phyloP scores from a whole-genome alignment of 2,113 vertebrate species.

The Dryoscopus gambensis region DNA sequence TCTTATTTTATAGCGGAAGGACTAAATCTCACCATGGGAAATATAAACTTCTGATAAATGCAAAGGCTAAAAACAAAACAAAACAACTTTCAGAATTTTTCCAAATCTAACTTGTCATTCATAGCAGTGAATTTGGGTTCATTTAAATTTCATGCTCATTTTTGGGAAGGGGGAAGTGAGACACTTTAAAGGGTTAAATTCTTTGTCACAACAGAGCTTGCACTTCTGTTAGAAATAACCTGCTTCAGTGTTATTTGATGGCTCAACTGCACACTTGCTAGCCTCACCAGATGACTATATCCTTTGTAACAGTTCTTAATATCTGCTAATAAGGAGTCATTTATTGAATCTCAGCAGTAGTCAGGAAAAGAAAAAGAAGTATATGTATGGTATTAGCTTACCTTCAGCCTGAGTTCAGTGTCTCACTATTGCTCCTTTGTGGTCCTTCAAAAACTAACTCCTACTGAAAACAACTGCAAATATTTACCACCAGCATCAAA shows the following conservation, averaged over 20 bases:
- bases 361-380: neutral
- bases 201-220: neutral
- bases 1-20: neutral
- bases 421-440: neutral
- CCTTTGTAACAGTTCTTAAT: neutral
- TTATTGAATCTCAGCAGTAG: neutral
- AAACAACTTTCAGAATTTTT: neutral
- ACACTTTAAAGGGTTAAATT: neutral
- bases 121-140: neutral
- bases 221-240: neutral
- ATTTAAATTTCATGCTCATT: neutral
- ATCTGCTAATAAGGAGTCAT: neutral
- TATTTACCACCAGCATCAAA: neutral
- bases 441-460: neutral
- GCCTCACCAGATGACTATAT: neutral
- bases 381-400: neutral
- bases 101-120: neutral
- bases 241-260: neutral
- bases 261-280: neutral
- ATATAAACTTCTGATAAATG: neutral
- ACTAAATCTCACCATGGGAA: neutral
- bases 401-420: neutral
- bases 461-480: neutral
- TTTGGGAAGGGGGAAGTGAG: neutral
- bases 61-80: neutral